phyloP scores from a whole-genome alignment of 1,140 invertebrate species.

The Drosophila athabasca region DNA sequence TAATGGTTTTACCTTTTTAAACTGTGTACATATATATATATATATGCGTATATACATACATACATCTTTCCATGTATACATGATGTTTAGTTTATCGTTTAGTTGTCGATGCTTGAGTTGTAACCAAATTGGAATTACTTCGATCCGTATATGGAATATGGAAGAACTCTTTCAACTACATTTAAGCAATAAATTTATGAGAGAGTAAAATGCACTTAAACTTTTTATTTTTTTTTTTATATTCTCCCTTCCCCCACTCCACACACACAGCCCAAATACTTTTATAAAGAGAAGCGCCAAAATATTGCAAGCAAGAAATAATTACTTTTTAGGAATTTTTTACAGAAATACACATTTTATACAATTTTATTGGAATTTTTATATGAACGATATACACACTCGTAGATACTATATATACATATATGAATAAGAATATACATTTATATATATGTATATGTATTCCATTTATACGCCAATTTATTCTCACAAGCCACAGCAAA shows the following conservation, averaged over 20 bases:
- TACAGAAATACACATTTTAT: constrained; percentile 60
- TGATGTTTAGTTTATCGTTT: constrained; percentile 34
- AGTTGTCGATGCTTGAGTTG: constrained; percentile 40
- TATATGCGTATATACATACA: constrained; percentile 16
- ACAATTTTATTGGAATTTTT: constrained; percentile 65
- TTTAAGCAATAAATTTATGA: constrained; percentile 57
- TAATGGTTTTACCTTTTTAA: constrained; percentile 54
- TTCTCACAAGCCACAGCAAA: constrained; percentile 67
- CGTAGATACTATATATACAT: constrained; percentile 27
- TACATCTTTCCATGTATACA: constrained; percentile 33
- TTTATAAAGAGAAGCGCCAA: constrained; percentile 50
- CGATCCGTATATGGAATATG: constrained; percentile 27
- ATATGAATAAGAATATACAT: constrained; percentile 23
- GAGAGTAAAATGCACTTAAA: constrained; percentile 44
- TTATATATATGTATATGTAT: constrained; percentile 19
- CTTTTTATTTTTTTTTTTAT: constrained; percentile 59
- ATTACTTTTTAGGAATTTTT: constrained; percentile 64
- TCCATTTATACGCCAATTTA: constrained; percentile 71
- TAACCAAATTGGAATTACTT: constrained; percentile 59
- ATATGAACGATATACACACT: constrained; percentile 47
- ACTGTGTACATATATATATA: constrained; percentile 48
- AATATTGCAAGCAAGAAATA: constrained; percentile 60
- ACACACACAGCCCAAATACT: constrained; percentile 19
- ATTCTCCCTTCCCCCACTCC: constrained; percentile 24
- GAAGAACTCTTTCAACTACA: constrained; percentile 33